Conservation (phyloP, 1,140 invertebrate species). For the Drosophila punjabiensis region DNA sequence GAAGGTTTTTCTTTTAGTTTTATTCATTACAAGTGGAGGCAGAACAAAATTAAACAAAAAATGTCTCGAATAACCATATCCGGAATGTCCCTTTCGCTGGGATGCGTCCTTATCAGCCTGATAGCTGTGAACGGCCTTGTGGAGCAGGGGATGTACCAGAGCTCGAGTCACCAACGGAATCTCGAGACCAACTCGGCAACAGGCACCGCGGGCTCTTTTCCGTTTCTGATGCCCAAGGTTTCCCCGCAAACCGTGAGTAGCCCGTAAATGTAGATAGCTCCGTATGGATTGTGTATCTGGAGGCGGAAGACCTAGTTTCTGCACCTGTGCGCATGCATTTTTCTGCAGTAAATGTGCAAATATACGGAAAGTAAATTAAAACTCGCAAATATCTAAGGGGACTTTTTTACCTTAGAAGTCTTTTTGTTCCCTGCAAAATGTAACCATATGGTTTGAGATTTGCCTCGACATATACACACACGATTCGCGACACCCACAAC, state of each 20-base stretch:
- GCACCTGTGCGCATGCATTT: conserved; percentile 8
- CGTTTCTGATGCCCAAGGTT: conserved; percentile 91
- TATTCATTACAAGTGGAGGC: neutral
- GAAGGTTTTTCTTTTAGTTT: conserved; percentile 51
- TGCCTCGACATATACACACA: conserved; percentile 28
- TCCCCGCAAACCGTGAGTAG: conserved; percentile 88
- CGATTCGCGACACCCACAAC: conserved; percentile 40
- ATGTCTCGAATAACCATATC: conserved; percentile 43
- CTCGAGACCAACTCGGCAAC: conserved; percentile 46
- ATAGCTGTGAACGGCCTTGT: conserved; percentile 53
- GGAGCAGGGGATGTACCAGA: conserved; percentile 46
- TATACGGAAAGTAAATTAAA: neutral
- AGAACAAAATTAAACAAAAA: neutral
- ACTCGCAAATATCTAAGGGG: neutral
- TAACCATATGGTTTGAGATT: conserved; percentile 32
- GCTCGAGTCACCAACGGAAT: conserved; percentile 33
- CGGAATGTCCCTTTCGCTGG: conserved; percentile 2
- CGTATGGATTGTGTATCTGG: neutral
- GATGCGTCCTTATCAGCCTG: conserved; percentile 39
- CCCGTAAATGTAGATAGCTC: neutral
- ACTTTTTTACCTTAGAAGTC: neutral
- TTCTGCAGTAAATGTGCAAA: neutral
- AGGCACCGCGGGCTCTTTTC: conserved; percentile 86
- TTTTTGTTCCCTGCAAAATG: conserved; percentile 1
- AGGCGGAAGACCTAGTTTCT: neutral